Percentiles rank a stretch among this genome's conserved stretches.
phyloP scores from a whole-genome alignment of 2,113 vertebrate species.

The Python bivittatus region DNA sequence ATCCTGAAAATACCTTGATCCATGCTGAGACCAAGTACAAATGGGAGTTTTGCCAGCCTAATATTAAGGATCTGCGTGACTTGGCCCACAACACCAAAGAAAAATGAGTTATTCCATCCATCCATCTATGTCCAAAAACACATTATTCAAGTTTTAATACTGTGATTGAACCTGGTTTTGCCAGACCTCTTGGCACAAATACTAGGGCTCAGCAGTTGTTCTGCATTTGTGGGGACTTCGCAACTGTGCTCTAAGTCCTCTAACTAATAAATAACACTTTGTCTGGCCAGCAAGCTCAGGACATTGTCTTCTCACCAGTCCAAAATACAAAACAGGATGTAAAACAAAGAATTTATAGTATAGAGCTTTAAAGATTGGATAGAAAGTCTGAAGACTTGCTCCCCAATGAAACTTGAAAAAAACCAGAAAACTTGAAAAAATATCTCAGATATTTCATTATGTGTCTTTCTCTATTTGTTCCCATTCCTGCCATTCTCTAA shows the following conservation, averaged over 20 bases:
- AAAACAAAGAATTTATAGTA: neutral
- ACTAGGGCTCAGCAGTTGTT: neutral
- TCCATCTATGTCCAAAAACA: neutral
- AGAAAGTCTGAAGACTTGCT: neutral
- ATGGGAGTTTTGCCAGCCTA: conserved; percentile 49
- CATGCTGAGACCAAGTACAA: conserved; percentile 49
- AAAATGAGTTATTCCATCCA: conserved; percentile 18
- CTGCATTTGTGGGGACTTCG: fast-evolving
- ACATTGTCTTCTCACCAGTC: neutral
- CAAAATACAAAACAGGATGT: neutral
- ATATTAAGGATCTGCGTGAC: neutral
- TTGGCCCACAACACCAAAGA: conserved; percentile 27
- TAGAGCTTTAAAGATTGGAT: neutral
- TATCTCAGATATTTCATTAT: neutral
- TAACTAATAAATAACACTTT: conserved; percentile 1
- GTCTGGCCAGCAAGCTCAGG: neutral
- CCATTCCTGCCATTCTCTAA: too few relatives aligned
- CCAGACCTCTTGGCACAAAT: neutral
- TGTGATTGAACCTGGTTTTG: conserved; percentile 25
- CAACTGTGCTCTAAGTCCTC: neutral
- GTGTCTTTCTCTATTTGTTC: neutral
- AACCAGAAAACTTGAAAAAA: too few relatives aligned
- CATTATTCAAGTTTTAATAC: conserved; percentile 25
- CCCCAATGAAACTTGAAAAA: neutral
- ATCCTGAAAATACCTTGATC: conserved; percentile 41